Percentiles rank a stretch among this genome's conserved stretches.
Conservation (phyloP, 2,888 invertebrate species). For the Branchellion lobata region DNA sequence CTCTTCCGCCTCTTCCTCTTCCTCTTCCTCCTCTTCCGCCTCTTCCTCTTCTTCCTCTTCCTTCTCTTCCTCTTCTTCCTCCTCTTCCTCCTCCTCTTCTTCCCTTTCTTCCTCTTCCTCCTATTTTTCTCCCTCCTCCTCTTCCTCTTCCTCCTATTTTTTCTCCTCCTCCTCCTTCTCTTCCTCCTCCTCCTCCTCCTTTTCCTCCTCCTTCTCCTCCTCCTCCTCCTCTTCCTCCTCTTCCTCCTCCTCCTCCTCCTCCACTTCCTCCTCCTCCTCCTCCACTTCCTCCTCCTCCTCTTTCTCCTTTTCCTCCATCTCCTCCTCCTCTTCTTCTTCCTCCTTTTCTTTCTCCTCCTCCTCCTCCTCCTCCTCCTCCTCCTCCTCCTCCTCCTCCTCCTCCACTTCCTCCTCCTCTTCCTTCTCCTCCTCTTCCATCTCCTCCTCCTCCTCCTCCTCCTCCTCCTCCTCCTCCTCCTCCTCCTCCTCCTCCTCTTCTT, state of each 20-base stretch:
- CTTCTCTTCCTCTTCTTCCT: no score
- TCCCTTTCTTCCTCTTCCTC: background rate
- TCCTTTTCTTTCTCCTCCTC: background rate
- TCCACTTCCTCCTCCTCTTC: no score
- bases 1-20: no score
- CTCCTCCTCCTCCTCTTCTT: background rate
- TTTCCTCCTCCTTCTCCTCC: background rate
- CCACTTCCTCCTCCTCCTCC: no score
- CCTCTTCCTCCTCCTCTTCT: background rate
- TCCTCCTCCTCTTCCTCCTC: background rate
- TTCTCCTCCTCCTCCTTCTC: background rate
- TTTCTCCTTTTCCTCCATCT: background rate
- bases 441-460: slow-evolving; percentile 1
- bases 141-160: no score
- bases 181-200: background rate
- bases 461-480: background rate
- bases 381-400: background rate
- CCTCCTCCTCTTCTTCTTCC: background rate
- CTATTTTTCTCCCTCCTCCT: no score
- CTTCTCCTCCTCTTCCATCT: slow-evolving; percentile 9
- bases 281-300: no score
- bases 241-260: no score
- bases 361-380: background rate
- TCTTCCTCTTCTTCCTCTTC: no score
- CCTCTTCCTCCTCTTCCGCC: no score